Base-by-base conservation (phyloP, 2,888 invertebrate species). In the Schizaphis graminum region DNA sequence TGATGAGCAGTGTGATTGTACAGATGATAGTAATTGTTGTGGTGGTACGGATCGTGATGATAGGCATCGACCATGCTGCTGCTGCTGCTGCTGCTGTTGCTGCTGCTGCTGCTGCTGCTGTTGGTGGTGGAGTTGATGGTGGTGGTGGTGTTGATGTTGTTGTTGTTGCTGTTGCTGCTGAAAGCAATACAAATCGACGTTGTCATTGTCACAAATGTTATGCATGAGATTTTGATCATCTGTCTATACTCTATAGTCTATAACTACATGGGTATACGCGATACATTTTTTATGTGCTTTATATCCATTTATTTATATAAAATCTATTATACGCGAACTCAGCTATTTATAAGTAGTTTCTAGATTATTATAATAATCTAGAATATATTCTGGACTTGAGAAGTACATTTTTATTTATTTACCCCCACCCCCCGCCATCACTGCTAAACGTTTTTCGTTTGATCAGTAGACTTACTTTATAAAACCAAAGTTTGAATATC, bases 1-100 rank as follows among this genome's bases (percentile, higher is more conserved):
- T 94, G 91, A 85, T 94, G 94, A 91, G 93, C 93, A 93, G 89
- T 49, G 89, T 91, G 94, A 94, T 91, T 91, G 94, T 93, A 90
- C 61, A 91, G 91, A 16, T 92, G 92, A 56, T 92, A 53, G 35
- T 91, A 94, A 13, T 94, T 91, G 94, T 94, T 94, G 94, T 94
- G 85, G 67, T 94, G 85, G 86, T 94, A 94, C 85, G 91, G 94
- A 90, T 90, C 89, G 91, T 61, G 61, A 90, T 91, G 94, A 91
- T 91, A 89, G 16, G 77, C 93, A 89, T 93, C 93, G 88, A 61
- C 53, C 88, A 88, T 93, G 93, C 77, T 93, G 93, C 88, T 92
- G 90, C 13, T 93, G 85, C 84, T 89, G 92, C 44, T 89, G 92
- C 53, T 92, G 92, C 11, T 92, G 92, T 4, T 92, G 92, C 24